A percentile compares a stretch with the other conserved stretches of the same genome.
phyloP scores from a whole-genome alignment of 1,140 invertebrate genomes.

The Bactericera cockerelli region DNA sequence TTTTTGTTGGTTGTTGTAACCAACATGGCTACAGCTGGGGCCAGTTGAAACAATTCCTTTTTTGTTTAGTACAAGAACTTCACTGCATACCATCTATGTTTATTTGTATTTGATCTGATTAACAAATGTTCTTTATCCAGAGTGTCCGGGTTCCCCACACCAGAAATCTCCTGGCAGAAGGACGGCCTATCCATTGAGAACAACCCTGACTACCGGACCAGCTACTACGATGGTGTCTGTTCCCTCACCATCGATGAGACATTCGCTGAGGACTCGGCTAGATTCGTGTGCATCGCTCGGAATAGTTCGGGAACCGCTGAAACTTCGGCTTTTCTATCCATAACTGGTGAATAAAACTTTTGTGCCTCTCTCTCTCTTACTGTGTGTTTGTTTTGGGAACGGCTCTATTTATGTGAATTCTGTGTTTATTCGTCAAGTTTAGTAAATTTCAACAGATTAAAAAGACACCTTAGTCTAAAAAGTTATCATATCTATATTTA shows the following conservation, averaged over 20 bases:
- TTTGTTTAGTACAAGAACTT: no score
- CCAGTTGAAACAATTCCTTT: no score
- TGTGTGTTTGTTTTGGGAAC: background rate
- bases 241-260: slow-evolving; percentile 58
- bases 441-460: no score
- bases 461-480: no score
- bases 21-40: no score
- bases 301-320: slow-evolving; percentile 53
- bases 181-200: slow-evolving; percentile 47
- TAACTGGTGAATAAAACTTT: slow-evolving; percentile 45
- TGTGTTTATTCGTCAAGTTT: no score
- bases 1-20: no score
- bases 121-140: no score
- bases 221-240: slow-evolving; percentile 36
- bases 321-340: slow-evolving; percentile 52
- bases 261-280: slow-evolving; percentile 65
- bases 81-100: no score
- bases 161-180: slow-evolving; percentile 52
- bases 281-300: slow-evolving; percentile 53
- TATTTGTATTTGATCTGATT: no score
- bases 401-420: no score
- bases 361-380: background rate
- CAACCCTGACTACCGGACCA: slow-evolving; percentile 51
- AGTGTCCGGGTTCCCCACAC: slow-evolving; percentile 36
- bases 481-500: no score